Conservation (phyloP, 2,888 invertebrate species). For the Leptinotarsa rubiginosa region DNA sequence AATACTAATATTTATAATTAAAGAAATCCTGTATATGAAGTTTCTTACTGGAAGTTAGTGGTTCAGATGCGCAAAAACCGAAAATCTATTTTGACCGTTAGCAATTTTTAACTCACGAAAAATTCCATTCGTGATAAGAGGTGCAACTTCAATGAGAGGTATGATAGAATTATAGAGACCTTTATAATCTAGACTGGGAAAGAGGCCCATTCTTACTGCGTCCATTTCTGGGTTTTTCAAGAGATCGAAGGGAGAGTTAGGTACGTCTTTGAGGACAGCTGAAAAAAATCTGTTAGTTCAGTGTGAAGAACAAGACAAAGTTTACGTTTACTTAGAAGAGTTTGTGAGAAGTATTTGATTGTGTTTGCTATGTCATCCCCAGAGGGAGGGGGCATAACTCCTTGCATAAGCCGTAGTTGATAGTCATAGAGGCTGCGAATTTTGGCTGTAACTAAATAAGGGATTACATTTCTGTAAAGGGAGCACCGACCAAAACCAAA, state of each 20-base stretch:
- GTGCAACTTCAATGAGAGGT: conserved; percentile 92
- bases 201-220: conserved; percentile 86
- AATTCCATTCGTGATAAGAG: conserved; percentile 88
- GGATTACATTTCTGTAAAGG: conserved; percentile 27
- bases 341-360: conserved; percentile 97
- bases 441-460: conserved; percentile 90
- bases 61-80: conserved; percentile 11
- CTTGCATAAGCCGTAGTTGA: conserved; percentile 91
- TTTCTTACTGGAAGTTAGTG: not conserved
- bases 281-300: conserved; percentile 48
- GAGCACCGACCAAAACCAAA: conserved; percentile 42
- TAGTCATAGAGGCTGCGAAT: conserved; percentile 97
- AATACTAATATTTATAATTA: too few relatives aligned
- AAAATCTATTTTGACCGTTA: conserved; percentile 13
- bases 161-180: conserved; percentile 93
- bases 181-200: conserved; percentile 97
- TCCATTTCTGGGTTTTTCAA: conserved; percentile 90
- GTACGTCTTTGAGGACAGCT: conserved; percentile 98
- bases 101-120: conserved; percentile 71
- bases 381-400: conserved; percentile 90
- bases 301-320: not conserved
- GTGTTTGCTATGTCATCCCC: conserved; percentile 97
- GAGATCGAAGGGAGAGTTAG: conserved; percentile 91
- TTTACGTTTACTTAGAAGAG: conserved; percentile 81
- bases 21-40: too few relatives aligned